Conservation (phyloP, 2,113 vertebrate genomes). For the Pseudopipra pipra region DNA sequence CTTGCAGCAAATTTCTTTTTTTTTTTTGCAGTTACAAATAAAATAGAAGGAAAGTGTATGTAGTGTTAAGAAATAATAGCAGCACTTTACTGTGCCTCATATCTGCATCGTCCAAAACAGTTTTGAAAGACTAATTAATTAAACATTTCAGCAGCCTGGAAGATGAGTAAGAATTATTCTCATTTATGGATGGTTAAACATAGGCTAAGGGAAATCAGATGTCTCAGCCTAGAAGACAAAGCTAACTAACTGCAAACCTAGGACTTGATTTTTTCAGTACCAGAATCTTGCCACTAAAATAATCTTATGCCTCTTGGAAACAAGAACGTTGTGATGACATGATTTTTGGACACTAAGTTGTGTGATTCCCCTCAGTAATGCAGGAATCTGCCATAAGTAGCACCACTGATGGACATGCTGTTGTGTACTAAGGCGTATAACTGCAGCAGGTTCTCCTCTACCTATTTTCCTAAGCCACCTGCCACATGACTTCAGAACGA, state of each 20-base stretch:
- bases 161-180: slow-evolving; percentile 8
- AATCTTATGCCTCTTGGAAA: background rate
- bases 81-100: background rate
- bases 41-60: background rate
- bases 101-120: background rate
- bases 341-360: background rate
- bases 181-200: background rate
- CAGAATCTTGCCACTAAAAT: background rate
- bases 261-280: background rate
- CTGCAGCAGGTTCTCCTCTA: background rate
- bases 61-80: background rate
- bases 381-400: background rate
- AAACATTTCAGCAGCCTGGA: background rate
- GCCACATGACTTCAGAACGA: background rate
- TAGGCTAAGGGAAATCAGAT: background rate
- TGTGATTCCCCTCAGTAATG: background rate
- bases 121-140: slow-evolving; percentile 27
- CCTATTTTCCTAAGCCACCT: background rate
- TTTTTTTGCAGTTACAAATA: background rate
- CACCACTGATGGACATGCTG: background rate
- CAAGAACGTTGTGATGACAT: background rate
- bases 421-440: background rate
- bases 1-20: background rate
- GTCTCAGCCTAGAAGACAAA: background rate
- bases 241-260: background rate